Evolutionary conservation across 2,888 invertebrate genomes (phyloP).

Genomic region (Watsonalla binaria): DNA sequence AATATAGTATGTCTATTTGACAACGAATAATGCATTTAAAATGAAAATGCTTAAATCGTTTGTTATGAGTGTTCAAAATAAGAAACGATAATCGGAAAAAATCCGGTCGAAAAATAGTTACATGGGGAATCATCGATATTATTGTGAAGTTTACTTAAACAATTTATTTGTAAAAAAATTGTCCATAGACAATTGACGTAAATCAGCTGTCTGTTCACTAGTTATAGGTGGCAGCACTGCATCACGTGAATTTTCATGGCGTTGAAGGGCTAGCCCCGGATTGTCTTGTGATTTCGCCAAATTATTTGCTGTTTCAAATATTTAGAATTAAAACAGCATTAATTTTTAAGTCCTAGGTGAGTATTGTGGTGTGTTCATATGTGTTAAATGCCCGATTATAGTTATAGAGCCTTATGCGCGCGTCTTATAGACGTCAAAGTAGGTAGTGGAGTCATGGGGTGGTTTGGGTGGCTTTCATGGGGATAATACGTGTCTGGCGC

Average conservation of each 20-base stretch:
- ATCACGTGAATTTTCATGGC: slow-evolving; percentile 83
- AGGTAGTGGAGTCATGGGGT: slow-evolving; percentile 56
- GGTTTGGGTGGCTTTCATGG: slow-evolving; percentile 57
- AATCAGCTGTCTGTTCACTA: slow-evolving; percentile 75
- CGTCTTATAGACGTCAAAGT: slow-evolving; percentile 64
- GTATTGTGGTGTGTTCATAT: slow-evolving; percentile 36
- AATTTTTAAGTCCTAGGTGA: slow-evolving; percentile 68
- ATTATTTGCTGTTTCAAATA: slow-evolving; percentile 71
- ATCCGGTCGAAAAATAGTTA: no score
- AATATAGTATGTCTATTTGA: no score
- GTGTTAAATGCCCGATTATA: slow-evolving; percentile 21
- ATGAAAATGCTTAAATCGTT: no score
- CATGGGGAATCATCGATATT: not conserved
- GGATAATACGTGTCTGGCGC: slow-evolving; percentile 52
- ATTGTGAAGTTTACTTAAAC: slow-evolving; percentile 1
- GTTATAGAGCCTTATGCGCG: slow-evolving; percentile 55
- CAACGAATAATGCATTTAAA: no score
- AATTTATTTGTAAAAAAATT: not conserved
- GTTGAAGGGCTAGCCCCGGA: slow-evolving; percentile 77
- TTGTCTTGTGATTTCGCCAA: slow-evolving; percentile 79
- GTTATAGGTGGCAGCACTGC: slow-evolving; percentile 79
- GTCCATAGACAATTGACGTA: slow-evolving; percentile 76
- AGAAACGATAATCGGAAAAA: no score
- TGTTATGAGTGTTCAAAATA: no score
- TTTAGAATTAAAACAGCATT: slow-evolving; percentile 69